Evolutionary conservation across 2,113 vertebrate genomes (phyloP).

Genomic region (Variabilichromis moorii): DNA sequence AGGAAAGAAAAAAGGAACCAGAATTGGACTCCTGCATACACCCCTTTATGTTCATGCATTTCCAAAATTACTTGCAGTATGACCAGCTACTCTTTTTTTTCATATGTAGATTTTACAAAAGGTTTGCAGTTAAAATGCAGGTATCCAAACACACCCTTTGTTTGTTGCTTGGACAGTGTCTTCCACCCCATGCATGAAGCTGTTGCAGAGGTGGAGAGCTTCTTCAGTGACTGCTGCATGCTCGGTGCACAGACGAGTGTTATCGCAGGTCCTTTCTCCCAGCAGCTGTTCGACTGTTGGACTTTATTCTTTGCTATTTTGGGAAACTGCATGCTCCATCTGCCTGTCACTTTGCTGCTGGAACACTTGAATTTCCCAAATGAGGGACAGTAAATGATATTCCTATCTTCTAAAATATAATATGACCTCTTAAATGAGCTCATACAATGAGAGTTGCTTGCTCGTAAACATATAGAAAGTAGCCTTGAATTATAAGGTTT

Average conservation of each 20-base stretch:
- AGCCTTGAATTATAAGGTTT: neutral
- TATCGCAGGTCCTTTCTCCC: neutral
- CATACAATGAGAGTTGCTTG: neutral
- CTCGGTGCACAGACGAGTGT: neutral
- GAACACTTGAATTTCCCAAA: neutral
- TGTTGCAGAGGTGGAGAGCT: neutral
- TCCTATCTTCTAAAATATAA: neutral
- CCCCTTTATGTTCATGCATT: neutral
- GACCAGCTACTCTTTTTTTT: neutral
- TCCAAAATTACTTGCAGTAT: neutral
- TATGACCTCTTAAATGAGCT: neutral
- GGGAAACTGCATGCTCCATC: neutral
- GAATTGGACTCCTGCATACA: neutral
- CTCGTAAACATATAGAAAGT: neutral
- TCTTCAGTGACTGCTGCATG: neutral
- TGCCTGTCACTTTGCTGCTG: neutral
- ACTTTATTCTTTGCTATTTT: neutral
- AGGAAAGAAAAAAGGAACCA: neutral
- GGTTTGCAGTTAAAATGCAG: neutral
- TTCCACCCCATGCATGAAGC: neutral
- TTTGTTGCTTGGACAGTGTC: neutral
- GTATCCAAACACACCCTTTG: neutral
- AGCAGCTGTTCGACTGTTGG: neutral
- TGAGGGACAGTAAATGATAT: rapidly evolving
- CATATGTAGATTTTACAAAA: neutral